Percentiles rank a stretch among this genome's conserved stretches.
Conservation (phyloP, 2,113 vertebrate species). For the Oreochromis niloticus region DNA sequence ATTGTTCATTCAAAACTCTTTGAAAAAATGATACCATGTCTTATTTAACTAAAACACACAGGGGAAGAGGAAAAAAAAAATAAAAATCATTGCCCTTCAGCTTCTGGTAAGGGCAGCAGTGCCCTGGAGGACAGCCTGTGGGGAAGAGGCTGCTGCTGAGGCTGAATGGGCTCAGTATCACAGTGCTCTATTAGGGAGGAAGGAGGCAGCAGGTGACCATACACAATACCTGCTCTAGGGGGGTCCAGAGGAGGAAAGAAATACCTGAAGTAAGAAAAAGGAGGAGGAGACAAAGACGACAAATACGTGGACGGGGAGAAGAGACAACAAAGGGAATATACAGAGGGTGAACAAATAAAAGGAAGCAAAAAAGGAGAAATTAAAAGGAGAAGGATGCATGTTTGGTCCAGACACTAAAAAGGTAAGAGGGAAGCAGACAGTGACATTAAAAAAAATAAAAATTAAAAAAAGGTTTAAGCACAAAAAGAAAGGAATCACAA, state of each 20-base stretch:
- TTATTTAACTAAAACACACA: background rate
- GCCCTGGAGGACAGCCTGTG: conserved; percentile 51
- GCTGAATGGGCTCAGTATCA: conserved; percentile 80
- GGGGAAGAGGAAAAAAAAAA: background rate
- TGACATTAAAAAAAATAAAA: background rate
- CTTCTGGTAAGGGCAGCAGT: conserved; percentile 52
- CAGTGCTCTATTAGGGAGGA: conserved; percentile 86
- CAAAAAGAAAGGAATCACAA: background rate
- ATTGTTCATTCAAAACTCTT: background rate
- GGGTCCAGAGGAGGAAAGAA: conserved; percentile 92
- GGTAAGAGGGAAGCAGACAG: background rate
- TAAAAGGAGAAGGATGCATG: background rate
- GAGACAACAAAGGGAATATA: conserved; percentile 11
- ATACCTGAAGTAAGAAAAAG: conserved; percentile 86
- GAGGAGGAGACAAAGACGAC: conserved; percentile 73
- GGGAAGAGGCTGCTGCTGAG: conserved; percentile 76
- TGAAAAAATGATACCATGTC: background rate
- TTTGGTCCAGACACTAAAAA: background rate
- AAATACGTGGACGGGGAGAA: conserved; percentile 59
- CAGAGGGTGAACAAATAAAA: conserved; percentile 1
- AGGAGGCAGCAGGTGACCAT: conserved; percentile 88
- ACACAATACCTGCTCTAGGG: conserved; percentile 86
- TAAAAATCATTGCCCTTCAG: conserved; percentile 32
- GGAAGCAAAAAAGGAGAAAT: conserved; percentile 32
- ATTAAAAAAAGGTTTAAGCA: background rate